A percentile compares a stretch with the other conserved stretches of the same genome.
Evolutionary conservation across 2,113 vertebrate genomes (phyloP).

Genomic region (Oncorhynchus masou): DNA sequence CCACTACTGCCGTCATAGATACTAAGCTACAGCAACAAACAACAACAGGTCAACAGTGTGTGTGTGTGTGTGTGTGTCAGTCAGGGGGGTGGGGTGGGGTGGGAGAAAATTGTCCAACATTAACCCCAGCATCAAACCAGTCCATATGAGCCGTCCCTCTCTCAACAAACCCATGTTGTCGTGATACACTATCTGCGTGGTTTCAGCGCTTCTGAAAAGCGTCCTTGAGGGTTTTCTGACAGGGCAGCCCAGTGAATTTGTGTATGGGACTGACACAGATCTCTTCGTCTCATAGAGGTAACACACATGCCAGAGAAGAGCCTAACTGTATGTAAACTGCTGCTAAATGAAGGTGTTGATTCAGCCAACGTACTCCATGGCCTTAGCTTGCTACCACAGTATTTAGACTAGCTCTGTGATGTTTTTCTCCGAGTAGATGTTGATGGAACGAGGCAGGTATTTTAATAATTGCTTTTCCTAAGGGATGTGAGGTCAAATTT

Average conservation of each 20-base stretch:
- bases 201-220: constrained; percentile 60
- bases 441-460: constrained; percentile 30
- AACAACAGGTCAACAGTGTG: not conserved
- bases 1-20: not conserved
- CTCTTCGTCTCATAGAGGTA: constrained; percentile 53
- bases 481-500: constrained; percentile 44
- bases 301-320: constrained; percentile 40
- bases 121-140: too few species aligned
- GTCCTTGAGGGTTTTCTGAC: constrained; percentile 60
- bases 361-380: constrained; percentile 26
- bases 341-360: constrained; percentile 65
- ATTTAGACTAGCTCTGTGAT: constrained; percentile 42
- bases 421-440: constrained; percentile 27
- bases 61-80: too few species aligned
- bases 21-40: not conserved
- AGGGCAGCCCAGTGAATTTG: constrained; percentile 51
- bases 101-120: too few species aligned
- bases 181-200: constrained; percentile 42
- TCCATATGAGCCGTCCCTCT: not conserved
- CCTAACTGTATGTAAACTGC: constrained; percentile 53
- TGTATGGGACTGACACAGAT: constrained; percentile 57
- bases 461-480: constrained; percentile 37
- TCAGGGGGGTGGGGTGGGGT: too few species aligned
- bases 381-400: constrained; percentile 26
- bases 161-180: constrained; percentile 5